Conservation (phyloP, 1,140 invertebrate species). For the Drosophila sturtevanti region DNA sequence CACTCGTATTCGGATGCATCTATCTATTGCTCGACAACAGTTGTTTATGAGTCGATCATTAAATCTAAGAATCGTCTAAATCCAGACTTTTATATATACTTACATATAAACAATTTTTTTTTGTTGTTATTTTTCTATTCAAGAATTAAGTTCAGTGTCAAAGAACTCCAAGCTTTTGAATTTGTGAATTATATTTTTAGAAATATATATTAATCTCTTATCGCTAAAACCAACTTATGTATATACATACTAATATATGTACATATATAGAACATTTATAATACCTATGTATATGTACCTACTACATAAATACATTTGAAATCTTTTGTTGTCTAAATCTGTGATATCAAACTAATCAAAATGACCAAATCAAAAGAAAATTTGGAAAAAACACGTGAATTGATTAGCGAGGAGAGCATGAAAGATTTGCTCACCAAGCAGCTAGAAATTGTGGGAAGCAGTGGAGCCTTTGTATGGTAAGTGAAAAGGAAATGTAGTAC, state of each 20-base stretch:
- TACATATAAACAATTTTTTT: neutral
- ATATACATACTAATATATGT: too few species aligned
- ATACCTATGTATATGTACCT: neutral
- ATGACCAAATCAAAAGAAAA: constrained; percentile 68
- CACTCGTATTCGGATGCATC: constrained; percentile 37
- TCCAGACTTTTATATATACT: constrained; percentile 1
- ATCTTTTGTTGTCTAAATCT: constrained; percentile 1
- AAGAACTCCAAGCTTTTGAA: constrained; percentile 12
- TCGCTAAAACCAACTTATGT: neutral
- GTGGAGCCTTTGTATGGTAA: constrained; percentile 79
- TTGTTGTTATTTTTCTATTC: constrained; percentile 5
- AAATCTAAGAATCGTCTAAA: constrained; percentile 7
- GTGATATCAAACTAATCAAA: constrained; percentile 44
- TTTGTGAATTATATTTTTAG: constrained; percentile 1
- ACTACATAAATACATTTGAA: neutral
- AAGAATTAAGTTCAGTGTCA: constrained; percentile 45
- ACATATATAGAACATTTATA: too few species aligned
- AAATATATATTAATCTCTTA: neutral
- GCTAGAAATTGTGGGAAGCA: constrained; percentile 71
- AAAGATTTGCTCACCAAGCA: constrained; percentile 79
- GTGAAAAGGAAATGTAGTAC: neutral
- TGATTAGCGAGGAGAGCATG: constrained; percentile 71
- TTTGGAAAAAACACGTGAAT: constrained; percentile 61
- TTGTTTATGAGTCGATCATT: constrained; percentile 7
- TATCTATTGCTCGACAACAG: constrained; percentile 7